A percentile compares a stretch with the other conserved stretches of the same genome.
These are phyloP conservation scores for Nannobrachium achirus DNA, from an alignment of 2,113 vertebrate species.

Conservation along the genomic window DNA sequence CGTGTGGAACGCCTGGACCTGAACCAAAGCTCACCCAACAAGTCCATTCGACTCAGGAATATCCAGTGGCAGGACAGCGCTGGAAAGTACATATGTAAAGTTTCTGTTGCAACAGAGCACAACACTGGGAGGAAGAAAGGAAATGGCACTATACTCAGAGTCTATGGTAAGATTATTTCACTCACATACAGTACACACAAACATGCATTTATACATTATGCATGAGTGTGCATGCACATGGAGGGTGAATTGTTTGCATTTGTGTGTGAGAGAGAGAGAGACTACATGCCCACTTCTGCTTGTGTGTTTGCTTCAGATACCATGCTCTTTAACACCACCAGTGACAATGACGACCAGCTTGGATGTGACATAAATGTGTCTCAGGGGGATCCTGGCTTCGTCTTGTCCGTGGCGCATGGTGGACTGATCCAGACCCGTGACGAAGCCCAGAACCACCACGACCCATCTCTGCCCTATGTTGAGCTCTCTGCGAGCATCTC, in stretches of 20 bases:
- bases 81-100: slow-evolving; percentile 60
- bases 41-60: slow-evolving; percentile 42
- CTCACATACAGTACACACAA: not conserved
- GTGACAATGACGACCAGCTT: slow-evolving; percentile 30
- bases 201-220: not conserved
- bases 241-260: not conserved
- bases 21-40: not conserved
- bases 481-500: slow-evolving; percentile 24
- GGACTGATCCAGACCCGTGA: not conserved
- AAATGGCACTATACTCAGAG: slow-evolving; percentile 27
- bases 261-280: no score
- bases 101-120: slow-evolving; percentile 9
- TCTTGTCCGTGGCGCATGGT: slow-evolving; percentile 25
- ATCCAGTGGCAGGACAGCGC: slow-evolving; percentile 56
- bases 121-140: slow-evolving; percentile 22
- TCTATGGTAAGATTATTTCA: slow-evolving; percentile 59
- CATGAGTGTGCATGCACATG: not conserved
- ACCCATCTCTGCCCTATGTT: not conserved
- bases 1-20: slow-evolving; percentile 39
- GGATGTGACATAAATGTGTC: slow-evolving; percentile 51
- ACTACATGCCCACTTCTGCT: no score
- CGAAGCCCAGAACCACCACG: not conserved
- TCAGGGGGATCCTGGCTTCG: not conserved
- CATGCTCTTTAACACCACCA: slow-evolving; percentile 28
- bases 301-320: slow-evolving; percentile 44